Evolutionary conservation across 2,888 invertebrate genomes (phyloP), one percentile per base, ranked within the genome.

Genomic region (Caenorhabditis sp.): DNA sequence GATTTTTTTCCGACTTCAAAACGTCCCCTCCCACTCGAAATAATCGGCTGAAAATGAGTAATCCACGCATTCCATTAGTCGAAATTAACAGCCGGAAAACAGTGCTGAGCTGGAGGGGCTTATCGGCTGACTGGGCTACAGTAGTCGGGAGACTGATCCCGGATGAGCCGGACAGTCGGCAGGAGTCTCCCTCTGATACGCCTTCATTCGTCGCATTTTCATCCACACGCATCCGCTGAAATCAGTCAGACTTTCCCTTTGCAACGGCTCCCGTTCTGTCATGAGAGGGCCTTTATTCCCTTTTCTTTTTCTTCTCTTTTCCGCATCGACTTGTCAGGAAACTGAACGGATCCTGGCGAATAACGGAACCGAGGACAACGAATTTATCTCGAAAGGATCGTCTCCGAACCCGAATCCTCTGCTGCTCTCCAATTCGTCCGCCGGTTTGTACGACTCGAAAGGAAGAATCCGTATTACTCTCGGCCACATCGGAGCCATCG

Each of bases 401-500:
- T 39, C 77, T 45, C 77, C 71, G 5, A 77, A 77, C 30, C 55
- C 63, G 13, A 77, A 77, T 41, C 77, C 77, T 0, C 22, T 77
- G 9, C 39, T 71, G 22, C 43, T 71, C 1, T 58, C 71, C 0
- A 77, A 77, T 32, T 71, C 77, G 0, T 48, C 66, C 8, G 58
- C 27, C 2, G 72, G 72, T 22, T n/a, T 77, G 2, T 77, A 77
- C 17, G 66, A 77, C 55, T 65, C 65, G n/a, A 66, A 66, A 39
- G 76, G 83, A 6, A 55, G 62, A 35, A 78, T 83, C 37, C 78
- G 82, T 11, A 20, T 87, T 11, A 80, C 78, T 46, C 59, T 87
- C n/a, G 87, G 87, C 1, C 87, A 87, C 53, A 87, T 87, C 50
- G 87, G 87, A 27, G 88, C 88, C 11, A 45, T 88, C 24, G 84